Percentiles rank a stretch among this genome's conserved stretches.
phyloP scores from a whole-genome alignment of 2,888 invertebrate species.

The Aradus depressus region DNA sequence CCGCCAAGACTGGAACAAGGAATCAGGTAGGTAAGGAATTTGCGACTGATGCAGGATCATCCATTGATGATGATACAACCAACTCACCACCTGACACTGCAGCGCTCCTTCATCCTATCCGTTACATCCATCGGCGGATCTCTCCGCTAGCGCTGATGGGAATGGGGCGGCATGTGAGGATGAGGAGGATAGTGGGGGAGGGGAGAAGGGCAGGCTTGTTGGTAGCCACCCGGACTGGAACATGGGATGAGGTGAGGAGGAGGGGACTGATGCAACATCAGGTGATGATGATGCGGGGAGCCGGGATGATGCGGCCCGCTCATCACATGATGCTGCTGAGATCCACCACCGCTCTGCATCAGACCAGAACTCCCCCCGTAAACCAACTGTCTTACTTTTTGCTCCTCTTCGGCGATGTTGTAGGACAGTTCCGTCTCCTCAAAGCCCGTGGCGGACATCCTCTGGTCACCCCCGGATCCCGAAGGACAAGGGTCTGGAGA shows the following conservation, averaged over 20 bases:
- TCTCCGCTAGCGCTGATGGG: conserved; percentile 68
- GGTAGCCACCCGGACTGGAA: conserved; percentile 49
- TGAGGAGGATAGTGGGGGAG: conserved; percentile 56
- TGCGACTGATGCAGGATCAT: no score
- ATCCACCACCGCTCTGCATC: conserved; percentile 38
- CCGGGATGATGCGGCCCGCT: conserved; percentile 45
- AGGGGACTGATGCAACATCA: conserved; percentile 45
- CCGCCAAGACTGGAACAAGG: no score
- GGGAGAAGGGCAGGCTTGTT: conserved; percentile 52
- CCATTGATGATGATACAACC: conserved; percentile 42
- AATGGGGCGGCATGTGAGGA: conserved; percentile 58
- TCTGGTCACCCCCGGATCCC: conserved; percentile 65
- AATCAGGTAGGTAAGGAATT: no score
- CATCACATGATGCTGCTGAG: conserved; percentile 39
- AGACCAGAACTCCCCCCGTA: conserved; percentile 59
- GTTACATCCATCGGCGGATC: no score
- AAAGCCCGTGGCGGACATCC: conserved; percentile 97
- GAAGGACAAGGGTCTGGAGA: conserved; percentile 70
- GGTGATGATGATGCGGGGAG: conserved; percentile 41
- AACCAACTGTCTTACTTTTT: conserved; percentile 95
- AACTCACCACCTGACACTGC: no score
- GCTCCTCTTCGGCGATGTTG: conserved; percentile 88
- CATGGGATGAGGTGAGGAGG: conserved; percentile 44
- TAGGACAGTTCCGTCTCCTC: conserved; percentile 97
- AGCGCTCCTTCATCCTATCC: no score